Percentiles rank a stretch among this genome's conserved stretches.
These are phyloP conservation scores for Gavialis gangeticus DNA, from an alignment of 2,113 vertebrate species.

Conservation along the genomic window DNA sequence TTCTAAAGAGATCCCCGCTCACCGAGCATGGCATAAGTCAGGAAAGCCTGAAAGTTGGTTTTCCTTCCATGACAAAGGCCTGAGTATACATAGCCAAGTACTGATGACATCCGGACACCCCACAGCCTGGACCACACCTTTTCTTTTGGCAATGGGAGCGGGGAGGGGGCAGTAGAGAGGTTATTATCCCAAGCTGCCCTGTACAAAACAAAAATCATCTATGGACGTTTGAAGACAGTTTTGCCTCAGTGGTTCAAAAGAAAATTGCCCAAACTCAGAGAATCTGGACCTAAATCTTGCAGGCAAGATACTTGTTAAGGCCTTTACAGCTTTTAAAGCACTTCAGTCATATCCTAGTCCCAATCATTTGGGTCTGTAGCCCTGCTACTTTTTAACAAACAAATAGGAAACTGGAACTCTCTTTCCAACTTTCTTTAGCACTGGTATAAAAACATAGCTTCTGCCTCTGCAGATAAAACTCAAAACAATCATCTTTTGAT, in stretches of 20 bases:
- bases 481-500: not conserved
- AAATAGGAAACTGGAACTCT: not conserved
- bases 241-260: not conserved
- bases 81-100: too few species aligned
- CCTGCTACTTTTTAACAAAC: not conserved
- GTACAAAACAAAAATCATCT: too few species aligned
- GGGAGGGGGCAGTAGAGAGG: too few species aligned
- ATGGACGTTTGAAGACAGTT: too few species aligned
- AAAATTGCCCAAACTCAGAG: not conserved
- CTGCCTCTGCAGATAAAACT: not conserved
- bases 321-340: not conserved
- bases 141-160: too few species aligned
- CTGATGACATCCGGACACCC: not conserved
- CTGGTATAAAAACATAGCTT: not conserved
- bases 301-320: not conserved
- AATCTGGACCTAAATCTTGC: too few species aligned
- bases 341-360: not conserved
- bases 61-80: too few species aligned
- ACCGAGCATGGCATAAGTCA: too few species aligned
- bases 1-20: too few species aligned
- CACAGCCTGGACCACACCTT: not conserved
- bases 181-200: too few species aligned
- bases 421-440: not conserved
- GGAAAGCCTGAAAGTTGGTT: too few species aligned
- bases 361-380: not conserved